Evolutionary conservation across 2,113 vertebrate genomes (phyloP), one percentile per base, ranked within the genome.

Genomic region (Hypomesus transpacificus): DNA sequence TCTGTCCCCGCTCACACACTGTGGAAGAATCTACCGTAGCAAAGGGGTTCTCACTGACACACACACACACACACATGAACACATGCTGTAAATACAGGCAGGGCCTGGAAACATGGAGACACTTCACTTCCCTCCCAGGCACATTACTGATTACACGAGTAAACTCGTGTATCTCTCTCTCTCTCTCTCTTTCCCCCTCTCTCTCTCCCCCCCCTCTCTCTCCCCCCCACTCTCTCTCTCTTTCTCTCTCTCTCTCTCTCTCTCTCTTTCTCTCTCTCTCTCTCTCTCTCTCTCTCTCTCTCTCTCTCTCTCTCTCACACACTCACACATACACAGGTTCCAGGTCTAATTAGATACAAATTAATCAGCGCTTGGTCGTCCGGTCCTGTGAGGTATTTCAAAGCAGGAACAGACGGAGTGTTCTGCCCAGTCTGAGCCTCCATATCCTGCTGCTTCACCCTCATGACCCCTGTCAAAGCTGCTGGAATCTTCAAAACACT

Each of bases 371-470:
- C 52, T 24, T n/a, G 21, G 74, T 28, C 81, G 81, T 83, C 78
- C 79, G 83, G 78, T 62, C 54, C 66, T 50, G 68, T 66, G 69
- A 70, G 26, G 46, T 72, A 70, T 74, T 74, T 85, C 70, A 77
- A 78, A 82, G 72, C 52, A 13, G 5, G 71, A 70, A 75, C 78
- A 81, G 74, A 65, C 70, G 57, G 75, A 70, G 68, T 46, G 34
- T 53, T 78, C 70, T 83, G 74, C 66, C 76, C 52, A 67, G 75
- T 76, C 77, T 84, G 80, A 75, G 69, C 81, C 79, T 66, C 14
- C 16, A 61, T 69, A 80, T 24, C 24, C 24, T 24, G 75, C 73
- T 68, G 54, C 74, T 70, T 34, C 20, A 24, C 63, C 68, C 67
- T 54, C 79, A 68, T 72, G 64, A 77, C 65, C 58, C 26, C 54